Percentiles rank a stretch among this genome's conserved stretches.
Conservation (phyloP, 2,888 invertebrate species). For the Seira sanloemensis region DNA sequence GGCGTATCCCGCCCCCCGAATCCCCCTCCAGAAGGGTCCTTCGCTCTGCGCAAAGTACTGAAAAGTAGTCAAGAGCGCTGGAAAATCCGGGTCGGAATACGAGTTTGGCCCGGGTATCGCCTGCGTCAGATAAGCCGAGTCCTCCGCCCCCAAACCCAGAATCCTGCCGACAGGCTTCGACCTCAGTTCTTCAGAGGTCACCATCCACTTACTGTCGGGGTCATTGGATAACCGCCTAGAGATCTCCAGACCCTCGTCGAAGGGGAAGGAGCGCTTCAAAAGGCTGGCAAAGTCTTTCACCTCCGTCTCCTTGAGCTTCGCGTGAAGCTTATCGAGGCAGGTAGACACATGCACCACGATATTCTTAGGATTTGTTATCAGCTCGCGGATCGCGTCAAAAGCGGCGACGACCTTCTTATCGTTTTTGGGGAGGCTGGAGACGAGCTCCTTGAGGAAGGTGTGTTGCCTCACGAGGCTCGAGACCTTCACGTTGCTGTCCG, state of each 20-base stretch:
- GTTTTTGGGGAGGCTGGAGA: constrained; percentile 79
- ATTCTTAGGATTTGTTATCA: constrained; percentile 80
- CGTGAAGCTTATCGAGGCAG: constrained; percentile 80
- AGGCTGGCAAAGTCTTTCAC: constrained; percentile 48
- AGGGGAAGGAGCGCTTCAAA: constrained; percentile 58
- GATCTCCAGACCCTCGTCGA: constrained; percentile 29
- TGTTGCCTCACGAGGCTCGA: constrained; percentile 86
- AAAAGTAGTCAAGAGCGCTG: constrained; percentile 86
- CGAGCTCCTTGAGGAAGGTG: constrained; percentile 83
- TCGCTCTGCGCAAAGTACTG: constrained; percentile 92
- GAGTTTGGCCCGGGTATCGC: constrained; percentile 82
- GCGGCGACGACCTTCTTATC: constrained; percentile 75
- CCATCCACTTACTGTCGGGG: constrained; percentile 69
- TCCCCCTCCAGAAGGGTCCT: constrained; percentile 92
- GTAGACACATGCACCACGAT: constrained; percentile 85
- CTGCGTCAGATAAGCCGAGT: constrained; percentile 85
- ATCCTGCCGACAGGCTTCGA: constrained; percentile 78
- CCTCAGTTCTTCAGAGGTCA: constrained; percentile 39
- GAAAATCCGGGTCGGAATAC: constrained; percentile 81
- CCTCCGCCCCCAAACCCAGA: constrained; percentile 88
- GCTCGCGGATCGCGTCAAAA: constrained; percentile 80
- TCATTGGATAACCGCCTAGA: constrained; percentile 65
- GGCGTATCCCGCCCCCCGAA: constrained; percentile 90
- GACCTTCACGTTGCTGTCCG: constrained; percentile 80
- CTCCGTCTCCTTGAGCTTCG: constrained; percentile 75